These are phyloP conservation scores for Coenobita brevimanus DNA, from an alignment of 1,140 invertebrate species.

Conservation along the genomic window DNA sequence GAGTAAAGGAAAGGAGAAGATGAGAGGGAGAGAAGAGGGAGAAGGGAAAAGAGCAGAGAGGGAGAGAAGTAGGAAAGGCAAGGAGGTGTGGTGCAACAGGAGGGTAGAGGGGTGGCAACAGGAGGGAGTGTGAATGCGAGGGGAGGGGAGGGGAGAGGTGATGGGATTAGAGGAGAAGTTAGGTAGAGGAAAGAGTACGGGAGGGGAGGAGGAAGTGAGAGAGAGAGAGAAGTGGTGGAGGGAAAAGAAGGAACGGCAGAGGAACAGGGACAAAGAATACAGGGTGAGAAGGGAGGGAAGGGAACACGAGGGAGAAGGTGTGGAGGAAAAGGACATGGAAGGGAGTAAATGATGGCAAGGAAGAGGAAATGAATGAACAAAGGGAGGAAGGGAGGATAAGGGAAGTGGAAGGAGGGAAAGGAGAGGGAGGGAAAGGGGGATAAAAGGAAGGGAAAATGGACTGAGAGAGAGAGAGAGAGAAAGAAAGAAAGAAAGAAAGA, in stretches of 20 bases:
- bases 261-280: too few species aligned
- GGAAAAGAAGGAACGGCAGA: too few species aligned
- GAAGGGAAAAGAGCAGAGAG: background rate
- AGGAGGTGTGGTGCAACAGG: background rate
- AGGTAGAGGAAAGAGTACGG: background rate
- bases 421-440: background rate
- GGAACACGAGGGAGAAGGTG: too few species aligned
- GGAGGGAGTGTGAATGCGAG: constrained; percentile 14
- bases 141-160: too few species aligned
- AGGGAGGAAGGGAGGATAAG: too few species aligned
- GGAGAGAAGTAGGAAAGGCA: background rate
- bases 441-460: background rate
- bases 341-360: too few species aligned
- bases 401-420: too few species aligned
- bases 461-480: background rate
- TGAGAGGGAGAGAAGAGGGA: background rate
- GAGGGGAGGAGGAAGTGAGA: too few species aligned
- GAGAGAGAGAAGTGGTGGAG: too few species aligned
- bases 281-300: too few species aligned
- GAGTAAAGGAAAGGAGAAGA: background rate
- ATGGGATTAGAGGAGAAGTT: background rate
- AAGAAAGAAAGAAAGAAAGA: constrained; percentile 8
- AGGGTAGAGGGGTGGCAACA: background rate
- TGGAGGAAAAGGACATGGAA: too few species aligned
- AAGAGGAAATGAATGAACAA: too few species aligned